Evolutionary conservation across 2,113 vertebrate species (phyloP).

Genomic region (Phasianus colchicus): DNA sequence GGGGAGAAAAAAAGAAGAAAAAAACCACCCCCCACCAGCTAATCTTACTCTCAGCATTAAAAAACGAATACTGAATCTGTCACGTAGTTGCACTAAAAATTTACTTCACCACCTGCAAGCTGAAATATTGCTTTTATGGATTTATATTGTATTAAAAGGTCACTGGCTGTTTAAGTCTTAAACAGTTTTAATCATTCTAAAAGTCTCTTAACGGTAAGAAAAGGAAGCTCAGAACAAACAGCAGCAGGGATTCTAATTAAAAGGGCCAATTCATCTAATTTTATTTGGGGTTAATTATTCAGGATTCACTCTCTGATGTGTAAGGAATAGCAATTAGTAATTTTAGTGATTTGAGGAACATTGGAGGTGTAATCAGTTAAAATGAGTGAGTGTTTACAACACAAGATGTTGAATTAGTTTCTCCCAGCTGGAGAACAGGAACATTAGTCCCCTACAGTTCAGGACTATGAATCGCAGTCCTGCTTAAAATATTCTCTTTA

Average conservation of each 20-base stretch:
- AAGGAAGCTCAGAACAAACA: constrained; percentile 85
- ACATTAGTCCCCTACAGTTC: constrained; percentile 79
- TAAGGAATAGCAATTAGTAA: constrained; percentile 95
- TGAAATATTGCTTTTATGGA: constrained; percentile 84
- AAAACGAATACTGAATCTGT: constrained; percentile 75
- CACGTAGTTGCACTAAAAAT: constrained; percentile 80
- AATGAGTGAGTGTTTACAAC: constrained; percentile 88
- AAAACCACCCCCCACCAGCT: neutral
- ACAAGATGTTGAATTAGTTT: constrained; percentile 83
- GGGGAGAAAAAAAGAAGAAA: neutral
- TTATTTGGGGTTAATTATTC: constrained; percentile 96
- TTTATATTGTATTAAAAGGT: constrained; percentile 85
- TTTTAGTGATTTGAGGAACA: constrained; percentile 92
- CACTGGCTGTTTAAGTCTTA: constrained; percentile 85
- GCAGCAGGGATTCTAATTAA: constrained; percentile 94
- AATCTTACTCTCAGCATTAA: constrained; percentile 54
- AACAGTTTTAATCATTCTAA: constrained; percentile 84
- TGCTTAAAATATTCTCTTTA: constrained; percentile 70
- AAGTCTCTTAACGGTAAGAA: constrained; percentile 83
- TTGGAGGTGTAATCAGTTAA: constrained; percentile 93
- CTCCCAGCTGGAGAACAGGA: constrained; percentile 82
- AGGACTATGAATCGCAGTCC: constrained; percentile 69
- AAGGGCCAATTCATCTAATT: constrained; percentile 92
- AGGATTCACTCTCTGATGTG: constrained; percentile 91
- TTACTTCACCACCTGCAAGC: constrained; percentile 80